Base-by-base conservation (phyloP, 1,140 invertebrate genomes). In the Tetramorium alpestre region DNA sequence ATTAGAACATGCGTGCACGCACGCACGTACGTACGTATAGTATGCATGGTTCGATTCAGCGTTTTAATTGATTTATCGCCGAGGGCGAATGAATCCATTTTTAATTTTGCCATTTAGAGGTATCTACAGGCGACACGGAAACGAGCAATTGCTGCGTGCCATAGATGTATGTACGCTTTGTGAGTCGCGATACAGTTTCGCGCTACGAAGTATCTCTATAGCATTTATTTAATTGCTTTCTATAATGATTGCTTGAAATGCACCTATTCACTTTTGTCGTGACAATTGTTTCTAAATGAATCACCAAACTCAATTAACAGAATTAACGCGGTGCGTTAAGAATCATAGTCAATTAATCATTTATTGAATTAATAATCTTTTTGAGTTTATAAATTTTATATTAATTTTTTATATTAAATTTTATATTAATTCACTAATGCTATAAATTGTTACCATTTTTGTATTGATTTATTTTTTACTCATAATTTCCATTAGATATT, bases 71-170 rank as follows among this genome's bases (percentile, higher is more conserved):
- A 87, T 85, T 88, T 72, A 85, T 87, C 69, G 80, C 67, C 77
- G 18, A n/a, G 49, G 56, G 67, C 64, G 69, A 78, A 62, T 47
- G 65, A 91, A 91, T 85, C 67, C 80, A 85, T 85, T 86, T 84
- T 90, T 87, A 91, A 90, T 91, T 89, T 86, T 89, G 87, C 88
- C 85, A 89, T 89, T 89, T 88, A 60, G 82, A 87, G 22, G 33
- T 62, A 76, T 56, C 72, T 47, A 86, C n/a, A 47, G 47, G 28
- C n/a, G 58, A 51, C 33, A 51, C 18, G 49, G 10, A 70, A 73
- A 60, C 80, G 85, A 82, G 41, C 76, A 78, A 82, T 82, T 58
- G 76, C 85, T 82, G 25, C 25, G 18, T 75, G 69, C 54, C 8
- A 33, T 49, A 47, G 60, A 80, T 85, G 81, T 38, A 80, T 85